Evolutionary conservation across 2,888 invertebrate species (phyloP), one percentile per base, ranked within the genome.

Genomic region (Leptodirus hochenwartii): DNA sequence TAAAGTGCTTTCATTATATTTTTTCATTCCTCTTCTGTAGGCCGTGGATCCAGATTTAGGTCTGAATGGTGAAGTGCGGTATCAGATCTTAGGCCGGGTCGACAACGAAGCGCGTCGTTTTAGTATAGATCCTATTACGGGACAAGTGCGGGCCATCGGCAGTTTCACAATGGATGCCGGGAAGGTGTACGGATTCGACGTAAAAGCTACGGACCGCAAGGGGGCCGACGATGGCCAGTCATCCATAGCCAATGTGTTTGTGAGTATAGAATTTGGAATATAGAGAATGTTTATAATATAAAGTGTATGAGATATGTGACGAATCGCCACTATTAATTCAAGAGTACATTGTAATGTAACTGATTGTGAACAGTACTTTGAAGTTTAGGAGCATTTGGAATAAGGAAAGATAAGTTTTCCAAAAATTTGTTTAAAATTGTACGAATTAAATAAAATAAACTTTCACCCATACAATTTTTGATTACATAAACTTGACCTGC

Each of bases 181-280:
- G 1, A 64, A 70, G 37, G 76, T 85, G 23, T 82, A 75, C 45
- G 81, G 82, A 1, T 84, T 85, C 45, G 84, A 85, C 53, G 81
- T 85, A 6, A 82, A 82, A 54, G 87, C 84, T 6, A 82, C 81
- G 0, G 85, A 87, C 49, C 66, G 73, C 33, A 60, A 64, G 14
- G 85, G 85, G 2, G 76, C 76, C 24, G 78, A 81, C 44, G 77
- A 79, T 45, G 85, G 85, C 2, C 70, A 69, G 35, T 82, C 82
- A 5, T 73, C 80, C 27, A 82, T 84, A 38, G 77, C 78, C 29
- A 84, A 82, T 50, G 80, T 85, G 34, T 80, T 84, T 51, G 84
- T 80, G 51, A 70, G 75, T 68, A 15, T n/a, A n/a, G n/a, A n/a
- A n/a, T n/a, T n/a, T n/a, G n/a, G n/a, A n/a, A n/a, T n/a, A n/a